Evolutionary conservation across 2,113 vertebrate genomes (phyloP).

Genomic region (Campylorhamphus procurvoides): DNA sequence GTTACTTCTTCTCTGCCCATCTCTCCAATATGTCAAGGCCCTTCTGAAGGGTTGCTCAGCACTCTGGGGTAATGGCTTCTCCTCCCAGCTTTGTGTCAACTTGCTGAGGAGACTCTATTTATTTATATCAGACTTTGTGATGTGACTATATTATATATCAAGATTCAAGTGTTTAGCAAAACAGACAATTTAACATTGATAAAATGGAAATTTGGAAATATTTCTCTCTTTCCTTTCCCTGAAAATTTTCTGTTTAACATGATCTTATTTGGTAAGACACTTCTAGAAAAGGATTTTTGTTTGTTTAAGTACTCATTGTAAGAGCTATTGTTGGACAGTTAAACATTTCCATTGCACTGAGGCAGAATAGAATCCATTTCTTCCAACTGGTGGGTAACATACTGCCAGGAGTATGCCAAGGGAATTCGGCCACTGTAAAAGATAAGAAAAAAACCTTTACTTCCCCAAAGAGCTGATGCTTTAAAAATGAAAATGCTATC

Average conservation of each 20-base stretch:
- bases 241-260: neutral
- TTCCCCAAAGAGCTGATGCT: neutral
- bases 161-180: neutral
- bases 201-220: neutral
- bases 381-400: neutral
- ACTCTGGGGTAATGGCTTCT: fast-evolving
- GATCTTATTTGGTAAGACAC: neutral
- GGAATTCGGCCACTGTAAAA: neutral
- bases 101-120: neutral
- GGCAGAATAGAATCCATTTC: neutral
- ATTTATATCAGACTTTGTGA: neutral
- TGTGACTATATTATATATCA: neutral
- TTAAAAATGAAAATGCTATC: neutral
- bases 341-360: neutral
- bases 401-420: neutral
- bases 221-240: neutral
- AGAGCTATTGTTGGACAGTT: neutral
- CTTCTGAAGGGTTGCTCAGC: neutral
- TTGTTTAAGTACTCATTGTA: neutral
- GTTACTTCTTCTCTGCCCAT: neutral
- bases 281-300: neutral
- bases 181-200: neutral
- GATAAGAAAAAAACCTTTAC: neutral
- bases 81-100: neutral
- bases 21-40: neutral